Evolutionary conservation across 2,888 invertebrate genomes (phyloP).

Genomic region (Sminthurinus aureus): DNA sequence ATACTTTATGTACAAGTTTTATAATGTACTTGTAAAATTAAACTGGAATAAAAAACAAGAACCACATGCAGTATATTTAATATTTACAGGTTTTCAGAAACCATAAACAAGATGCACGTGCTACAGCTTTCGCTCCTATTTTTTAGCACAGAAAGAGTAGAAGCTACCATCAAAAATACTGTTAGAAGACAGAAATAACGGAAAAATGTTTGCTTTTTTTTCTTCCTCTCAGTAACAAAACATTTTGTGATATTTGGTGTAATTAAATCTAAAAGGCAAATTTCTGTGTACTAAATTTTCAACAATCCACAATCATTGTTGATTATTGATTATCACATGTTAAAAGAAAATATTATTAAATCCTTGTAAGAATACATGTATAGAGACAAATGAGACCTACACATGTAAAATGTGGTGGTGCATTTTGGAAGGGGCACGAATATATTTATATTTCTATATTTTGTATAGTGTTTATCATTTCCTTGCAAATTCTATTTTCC

Average conservation of each 20-base stretch:
- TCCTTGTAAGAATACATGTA: too few relatives aligned
- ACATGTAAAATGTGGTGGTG: background rate
- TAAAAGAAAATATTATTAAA: background rate
- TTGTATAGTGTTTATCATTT: too few relatives aligned
- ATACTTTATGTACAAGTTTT: too few relatives aligned
- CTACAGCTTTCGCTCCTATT: background rate
- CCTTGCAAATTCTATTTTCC: background rate
- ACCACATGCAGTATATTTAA: background rate
- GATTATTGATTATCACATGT: background rate
- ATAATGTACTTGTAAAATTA: too few relatives aligned
- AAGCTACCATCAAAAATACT: background rate
- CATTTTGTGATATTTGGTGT: background rate
- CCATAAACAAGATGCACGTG: background rate
- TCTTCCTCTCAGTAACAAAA: background rate
- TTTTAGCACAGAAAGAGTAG: background rate
- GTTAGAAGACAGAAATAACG: background rate
- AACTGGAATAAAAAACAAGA: background rate
- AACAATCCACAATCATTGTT: background rate
- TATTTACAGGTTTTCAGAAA: background rate
- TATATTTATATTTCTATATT: too few relatives aligned
- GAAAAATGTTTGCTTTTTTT: background rate
- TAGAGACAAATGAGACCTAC: background rate
- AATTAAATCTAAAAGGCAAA: background rate
- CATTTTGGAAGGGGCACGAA: background rate
- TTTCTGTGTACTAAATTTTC: background rate